Evolutionary conservation across 2,888 invertebrate genomes (phyloP), one percentile per base, ranked within the genome.

Genomic region (Poecilobothrus nobilitatus): DNA sequence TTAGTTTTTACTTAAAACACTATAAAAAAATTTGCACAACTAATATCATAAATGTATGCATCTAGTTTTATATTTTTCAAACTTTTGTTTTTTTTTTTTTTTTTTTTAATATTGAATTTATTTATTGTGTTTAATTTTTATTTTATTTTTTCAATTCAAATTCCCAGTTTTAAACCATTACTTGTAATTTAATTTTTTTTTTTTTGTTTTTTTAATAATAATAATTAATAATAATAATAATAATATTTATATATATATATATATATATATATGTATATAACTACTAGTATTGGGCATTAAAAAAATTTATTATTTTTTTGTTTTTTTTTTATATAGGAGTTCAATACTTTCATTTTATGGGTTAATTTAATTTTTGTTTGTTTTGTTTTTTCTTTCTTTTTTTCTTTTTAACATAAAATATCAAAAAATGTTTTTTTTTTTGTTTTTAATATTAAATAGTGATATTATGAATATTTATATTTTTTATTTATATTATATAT

Each of bases 141-240:
- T 15, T 8, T 41, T 12, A 8, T 41, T 18, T 18, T 53, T 18
- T 53, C 53, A 53, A 53, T 53, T 53, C 15, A 53, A 53, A 53
- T 53, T 53, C 53, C 53, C 53, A 53, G 53, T 53, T 53, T 53
- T 53, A 2, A 53, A 53, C 53, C 53, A 53, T 53, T 53, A 53
- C 53, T 53, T 18, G 53, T 53, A 18, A 18, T 27, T 27, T 27
- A 4, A 27, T 4, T 27, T 27, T 27, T 5, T 27, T 27, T 27
- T 27, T 27, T 27, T 37, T 37, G 6, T 37, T 37, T 10, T 37
- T n/a, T n/a, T n/a, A n/a, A n/a, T n/a, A n/a, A n/a, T n/a, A n/a
- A n/a, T n/a, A n/a, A n/a, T n/a, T n/a, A n/a, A n/a, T n/a, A n/a
- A n/a, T n/a, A n/a, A n/a, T n/a, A n/a, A n/a, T n/a, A n/a, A n/a